Evolutionary conservation across 2,113 vertebrate species (phyloP).

Genomic region (Anguilla rostrata): DNA sequence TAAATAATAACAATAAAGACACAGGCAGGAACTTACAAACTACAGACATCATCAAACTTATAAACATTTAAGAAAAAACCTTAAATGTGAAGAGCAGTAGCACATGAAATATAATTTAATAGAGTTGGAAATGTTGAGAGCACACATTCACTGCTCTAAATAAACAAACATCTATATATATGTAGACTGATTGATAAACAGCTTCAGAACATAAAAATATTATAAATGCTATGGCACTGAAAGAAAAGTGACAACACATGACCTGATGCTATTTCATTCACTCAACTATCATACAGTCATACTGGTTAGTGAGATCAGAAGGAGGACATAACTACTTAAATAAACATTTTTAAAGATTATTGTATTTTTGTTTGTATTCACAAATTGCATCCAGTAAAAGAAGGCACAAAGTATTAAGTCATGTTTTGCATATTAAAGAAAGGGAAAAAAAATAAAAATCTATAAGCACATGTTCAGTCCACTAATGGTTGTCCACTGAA

Average conservation of each 20-base stretch:
- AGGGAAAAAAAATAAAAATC: background rate
- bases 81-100: background rate
- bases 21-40: background rate
- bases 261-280: background rate
- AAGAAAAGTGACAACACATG: background rate
- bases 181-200: background rate
- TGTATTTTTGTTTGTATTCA: background rate
- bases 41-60: background rate
- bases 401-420: background rate
- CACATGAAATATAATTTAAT: background rate
- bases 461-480: background rate
- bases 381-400: conserved; percentile 9
- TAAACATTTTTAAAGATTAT: background rate
- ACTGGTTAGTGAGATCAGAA: background rate
- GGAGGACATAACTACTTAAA: background rate
- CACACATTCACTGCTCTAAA: background rate
- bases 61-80: background rate
- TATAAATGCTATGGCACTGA: background rate
- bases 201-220: background rate
- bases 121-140: background rate
- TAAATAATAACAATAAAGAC: background rate
- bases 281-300: background rate
- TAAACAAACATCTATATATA: background rate
- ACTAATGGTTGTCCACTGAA: background rate
- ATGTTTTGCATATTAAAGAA: background rate